Base-by-base conservation (phyloP, 2,113 vertebrate species). In the Neodon shergylaensis region DNA sequence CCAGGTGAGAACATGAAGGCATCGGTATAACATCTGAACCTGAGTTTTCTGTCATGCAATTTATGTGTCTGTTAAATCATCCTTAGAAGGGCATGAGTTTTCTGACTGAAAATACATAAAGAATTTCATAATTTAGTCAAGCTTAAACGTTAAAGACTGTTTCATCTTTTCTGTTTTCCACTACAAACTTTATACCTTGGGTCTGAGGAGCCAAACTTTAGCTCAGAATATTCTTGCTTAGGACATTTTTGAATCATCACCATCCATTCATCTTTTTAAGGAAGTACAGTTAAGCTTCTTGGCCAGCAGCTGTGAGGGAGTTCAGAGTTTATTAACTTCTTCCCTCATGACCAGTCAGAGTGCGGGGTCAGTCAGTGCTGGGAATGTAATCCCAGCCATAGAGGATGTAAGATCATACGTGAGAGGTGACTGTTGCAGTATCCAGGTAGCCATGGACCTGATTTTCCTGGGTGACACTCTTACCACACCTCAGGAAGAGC, bases 151-250 rank as follows among this genome's bases (percentile, higher is more conserved):
- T 63, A 78, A 87, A 74, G 4, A 0, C 2, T 85, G 61, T 10
- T 63, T 70, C 11, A 28, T 81, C 21, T 83, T 72, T 44, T 22
- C 36, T 83, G 47, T 84, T 84, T 70, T 68, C 65, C 78, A 95
- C 5, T 74, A 21, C 0, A 61, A 70, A 39, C 10, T n/a, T 78
- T 36, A 72, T 44, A 68, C 16, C 33, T 74, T 36, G 24, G n/a
- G 36, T 63, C 13, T 12, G 10, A 77, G 68, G 26, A 36, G 4
- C 76, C 87, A 78, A 82, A 36, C 74, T 84, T 39, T 74, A 61
- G 47, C 21, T 95, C 72, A 90, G 44, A 90, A 95, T 49, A 77
- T 26, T 86, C 82, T 90, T 81, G 61, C 58, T 92, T 91, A 58
- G 58, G 42, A 52, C 3, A 76, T 54, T 58, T 52, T 39, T 95